Conservation (phyloP, 2,113 vertebrate genomes). For the Chrysemys picta region DNA sequence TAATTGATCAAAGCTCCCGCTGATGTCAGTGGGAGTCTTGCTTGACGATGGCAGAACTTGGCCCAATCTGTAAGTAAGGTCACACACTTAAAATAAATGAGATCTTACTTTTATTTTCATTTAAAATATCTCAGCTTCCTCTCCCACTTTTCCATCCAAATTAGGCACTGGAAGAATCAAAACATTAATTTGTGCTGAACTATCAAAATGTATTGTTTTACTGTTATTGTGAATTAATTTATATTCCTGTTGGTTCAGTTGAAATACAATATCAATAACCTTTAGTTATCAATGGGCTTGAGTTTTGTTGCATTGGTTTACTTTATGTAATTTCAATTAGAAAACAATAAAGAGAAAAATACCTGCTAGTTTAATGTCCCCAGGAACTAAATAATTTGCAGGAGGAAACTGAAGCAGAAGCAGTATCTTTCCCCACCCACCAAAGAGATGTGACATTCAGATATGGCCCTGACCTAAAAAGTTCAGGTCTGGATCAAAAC, state of each 20-base stretch:
- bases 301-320: background rate
- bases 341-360: background rate
- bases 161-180: background rate
- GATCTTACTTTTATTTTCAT: too few relatives aligned
- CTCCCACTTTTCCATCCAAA: too few relatives aligned
- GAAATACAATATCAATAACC: background rate
- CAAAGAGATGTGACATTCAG: background rate
- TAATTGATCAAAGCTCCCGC: background rate
- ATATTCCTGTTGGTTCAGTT: background rate
- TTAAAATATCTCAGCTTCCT: too few relatives aligned
- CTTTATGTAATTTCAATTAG: background rate
- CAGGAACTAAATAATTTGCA: background rate
- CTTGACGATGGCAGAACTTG: too few relatives aligned
- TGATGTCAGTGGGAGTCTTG: background rate
- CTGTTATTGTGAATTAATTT: background rate
- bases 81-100: too few relatives aligned
- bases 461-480: background rate
- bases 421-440: background rate
- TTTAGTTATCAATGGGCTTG: background rate
- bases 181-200: background rate
- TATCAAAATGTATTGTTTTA: background rate
- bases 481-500: background rate
- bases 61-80: too few relatives aligned
- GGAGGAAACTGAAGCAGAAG: background rate
- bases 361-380: background rate